These are phyloP conservation scores for Pangasius macronema DNA, from an alignment of 2,797 vertebrate genomes.

Conservation along the genomic window DNA sequence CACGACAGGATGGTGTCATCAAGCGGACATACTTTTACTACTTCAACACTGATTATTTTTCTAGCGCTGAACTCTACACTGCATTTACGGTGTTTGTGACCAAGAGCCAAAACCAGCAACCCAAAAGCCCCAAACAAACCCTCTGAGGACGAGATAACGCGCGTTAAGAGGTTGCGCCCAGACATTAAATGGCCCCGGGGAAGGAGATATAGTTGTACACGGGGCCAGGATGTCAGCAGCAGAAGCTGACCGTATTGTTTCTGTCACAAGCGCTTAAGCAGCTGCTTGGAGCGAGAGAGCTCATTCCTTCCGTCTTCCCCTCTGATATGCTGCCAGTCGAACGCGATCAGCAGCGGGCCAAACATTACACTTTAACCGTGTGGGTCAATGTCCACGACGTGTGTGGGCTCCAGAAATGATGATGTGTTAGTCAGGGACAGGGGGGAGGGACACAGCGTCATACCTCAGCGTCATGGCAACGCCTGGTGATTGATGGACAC, in stretches of 20 bases:
- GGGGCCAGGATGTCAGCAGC: slow-evolving; percentile 48
- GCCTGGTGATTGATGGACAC: background rate
- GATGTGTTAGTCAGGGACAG: background rate
- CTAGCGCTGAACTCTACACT: background rate
- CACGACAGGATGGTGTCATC: no score
- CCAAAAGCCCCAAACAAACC: background rate
- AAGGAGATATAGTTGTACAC: slow-evolving; percentile 38
- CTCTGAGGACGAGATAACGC: background rate
- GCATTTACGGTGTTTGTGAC: background rate
- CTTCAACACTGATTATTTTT: no score
- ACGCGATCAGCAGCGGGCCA: background rate
- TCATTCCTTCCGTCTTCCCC: background rate
- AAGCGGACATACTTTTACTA: no score
- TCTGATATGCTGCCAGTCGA: background rate
- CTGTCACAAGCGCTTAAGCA: slow-evolving; percentile 15
- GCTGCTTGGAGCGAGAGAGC: background rate
- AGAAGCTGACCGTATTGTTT: slow-evolving; percentile 35
- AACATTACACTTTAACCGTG: background rate
- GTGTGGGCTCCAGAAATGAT: background rate
- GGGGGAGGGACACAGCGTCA: background rate
- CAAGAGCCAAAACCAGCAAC: background rate
- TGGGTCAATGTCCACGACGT: background rate
- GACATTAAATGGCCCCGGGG: slow-evolving; percentile 38
- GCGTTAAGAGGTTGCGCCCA: background rate
- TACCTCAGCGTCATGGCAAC: background rate